Percentiles rank a stretch among this genome's conserved stretches.
Conservation (phyloP, 2,888 invertebrate genomes). For the Megaustenia siamemsis region DNA sequence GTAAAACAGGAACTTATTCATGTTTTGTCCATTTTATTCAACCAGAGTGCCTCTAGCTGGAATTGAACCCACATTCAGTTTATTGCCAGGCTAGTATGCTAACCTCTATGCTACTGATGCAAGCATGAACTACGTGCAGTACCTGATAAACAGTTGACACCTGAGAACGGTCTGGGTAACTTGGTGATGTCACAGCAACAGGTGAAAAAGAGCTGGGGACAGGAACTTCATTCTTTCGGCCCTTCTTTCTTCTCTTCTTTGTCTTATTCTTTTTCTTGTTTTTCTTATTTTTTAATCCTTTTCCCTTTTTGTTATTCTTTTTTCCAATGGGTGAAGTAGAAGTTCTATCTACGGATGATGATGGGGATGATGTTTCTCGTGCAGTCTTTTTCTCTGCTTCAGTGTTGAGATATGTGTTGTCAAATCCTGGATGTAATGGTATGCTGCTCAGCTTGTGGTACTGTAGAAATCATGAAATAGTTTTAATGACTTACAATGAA, state of each 20-base stretch:
- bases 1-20: too few relatives aligned
- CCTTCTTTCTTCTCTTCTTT: constrained; percentile 53
- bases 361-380: constrained; percentile 40
- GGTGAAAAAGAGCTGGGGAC: not conserved
- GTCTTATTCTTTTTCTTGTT: constrained; percentile 34
- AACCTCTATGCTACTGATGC: too few relatives aligned
- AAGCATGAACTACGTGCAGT: too few relatives aligned
- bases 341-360: constrained; percentile 37
- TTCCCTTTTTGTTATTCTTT: constrained; percentile 42
- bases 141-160: constrained; percentile 35
- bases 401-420: constrained; percentile 55
- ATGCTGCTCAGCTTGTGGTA: constrained; percentile 49
- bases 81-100: too few relatives aligned
- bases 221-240: constrained; percentile 54
- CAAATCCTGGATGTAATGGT: constrained; percentile 39
- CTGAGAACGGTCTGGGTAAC: constrained; percentile 12
- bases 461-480: constrained; percentile 30
- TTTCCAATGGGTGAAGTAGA: constrained; percentile 23
- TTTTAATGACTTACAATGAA: not conserved
- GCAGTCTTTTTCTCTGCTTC: constrained; percentile 55
- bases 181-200: constrained; percentile 39
- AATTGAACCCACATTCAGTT: too few relatives aligned
- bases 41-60: too few relatives aligned
- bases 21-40: too few relatives aligned
- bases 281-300: constrained; percentile 41